Percentiles rank a stretch among this genome's conserved stretches.
Conservation (phyloP, 1,140 invertebrate species). For the Marisa cornuarietis region DNA sequence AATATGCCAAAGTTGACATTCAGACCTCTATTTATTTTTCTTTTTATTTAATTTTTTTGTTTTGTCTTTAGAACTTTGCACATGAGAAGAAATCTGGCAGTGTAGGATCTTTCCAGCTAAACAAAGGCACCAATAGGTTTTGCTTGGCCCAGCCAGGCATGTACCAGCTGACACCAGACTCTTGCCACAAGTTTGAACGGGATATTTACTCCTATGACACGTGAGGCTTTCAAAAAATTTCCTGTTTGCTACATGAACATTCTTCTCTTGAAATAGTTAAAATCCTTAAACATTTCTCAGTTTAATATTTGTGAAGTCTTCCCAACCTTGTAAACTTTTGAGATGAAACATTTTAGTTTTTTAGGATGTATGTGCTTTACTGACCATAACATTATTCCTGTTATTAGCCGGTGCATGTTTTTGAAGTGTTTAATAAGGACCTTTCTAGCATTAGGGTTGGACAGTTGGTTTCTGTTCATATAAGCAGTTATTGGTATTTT, state of each 20-base stretch:
- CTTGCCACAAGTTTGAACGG: conserved; percentile 82
- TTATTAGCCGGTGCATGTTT: too few relatives aligned
- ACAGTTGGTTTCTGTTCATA: too few relatives aligned
- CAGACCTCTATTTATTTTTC: conserved; percentile 10
- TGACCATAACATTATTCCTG: too few relatives aligned
- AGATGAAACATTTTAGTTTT: too few relatives aligned
- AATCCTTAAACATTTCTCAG: neutral
- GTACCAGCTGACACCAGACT: conserved; percentile 80
- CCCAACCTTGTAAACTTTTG: too few relatives aligned
- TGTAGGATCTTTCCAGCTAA: conserved; percentile 60
- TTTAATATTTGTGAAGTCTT: too few relatives aligned
- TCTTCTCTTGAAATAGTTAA: neutral
- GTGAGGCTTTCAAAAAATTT: conserved; percentile 42
- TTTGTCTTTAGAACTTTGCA: conserved; percentile 53
- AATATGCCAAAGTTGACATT: too few relatives aligned
- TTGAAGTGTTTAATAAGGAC: too few relatives aligned
- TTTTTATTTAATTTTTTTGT: conserved; percentile 20
- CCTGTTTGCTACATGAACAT: too few relatives aligned
- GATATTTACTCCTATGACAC: conserved; percentile 67
- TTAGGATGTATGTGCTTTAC: too few relatives aligned
- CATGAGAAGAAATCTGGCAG: conserved; percentile 56
- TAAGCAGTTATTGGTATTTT: too few relatives aligned
- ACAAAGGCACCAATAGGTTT: conserved; percentile 63
- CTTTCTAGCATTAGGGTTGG: too few relatives aligned
- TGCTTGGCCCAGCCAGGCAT: conserved; percentile 69